A percentile compares a stretch with the other conserved stretches of the same genome.
Evolutionary conservation across 2,888 invertebrate species (phyloP).

Genomic region (Gandaritis pyraliata): DNA sequence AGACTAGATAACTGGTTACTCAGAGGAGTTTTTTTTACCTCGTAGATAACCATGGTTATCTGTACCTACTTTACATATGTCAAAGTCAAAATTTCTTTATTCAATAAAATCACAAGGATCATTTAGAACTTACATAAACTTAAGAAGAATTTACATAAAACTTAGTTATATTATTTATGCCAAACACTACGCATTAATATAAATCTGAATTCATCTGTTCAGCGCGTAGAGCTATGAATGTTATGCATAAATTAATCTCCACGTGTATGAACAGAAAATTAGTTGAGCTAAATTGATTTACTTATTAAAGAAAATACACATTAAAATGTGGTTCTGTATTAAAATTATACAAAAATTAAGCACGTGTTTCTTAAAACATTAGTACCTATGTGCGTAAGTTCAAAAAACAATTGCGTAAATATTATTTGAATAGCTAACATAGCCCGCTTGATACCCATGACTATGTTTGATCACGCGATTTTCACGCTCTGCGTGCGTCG

Average conservation of each 20-base stretch:
- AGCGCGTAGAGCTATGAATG: conserved; percentile 11
- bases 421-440: not conserved
- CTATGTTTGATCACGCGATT: not conserved
- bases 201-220: conserved; percentile 5
- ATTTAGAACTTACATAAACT: too few relatives aligned
- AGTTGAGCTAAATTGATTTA: not conserved
- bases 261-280: not conserved
- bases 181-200: conserved; percentile 4
- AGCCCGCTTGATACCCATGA: not conserved
- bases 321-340: too few relatives aligned
- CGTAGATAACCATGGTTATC: too few relatives aligned
- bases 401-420: not conserved
- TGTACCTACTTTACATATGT: too few relatives aligned
- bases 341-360: too few relatives aligned
- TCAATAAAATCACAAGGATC: too few relatives aligned
- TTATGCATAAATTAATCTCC: conserved; percentile 11
- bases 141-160: too few relatives aligned
- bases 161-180: not conserved
- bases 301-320: not conserved
- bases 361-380: too few relatives aligned
- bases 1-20: too few relatives aligned
- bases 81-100: too few relatives aligned
- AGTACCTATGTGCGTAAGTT: too few relatives aligned
- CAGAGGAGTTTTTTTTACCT: too few relatives aligned
- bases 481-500: not conserved